These are phyloP conservation scores for Tylochromis polylepis DNA, from an alignment of 2,113 vertebrate species.

Conservation along the genomic window DNA sequence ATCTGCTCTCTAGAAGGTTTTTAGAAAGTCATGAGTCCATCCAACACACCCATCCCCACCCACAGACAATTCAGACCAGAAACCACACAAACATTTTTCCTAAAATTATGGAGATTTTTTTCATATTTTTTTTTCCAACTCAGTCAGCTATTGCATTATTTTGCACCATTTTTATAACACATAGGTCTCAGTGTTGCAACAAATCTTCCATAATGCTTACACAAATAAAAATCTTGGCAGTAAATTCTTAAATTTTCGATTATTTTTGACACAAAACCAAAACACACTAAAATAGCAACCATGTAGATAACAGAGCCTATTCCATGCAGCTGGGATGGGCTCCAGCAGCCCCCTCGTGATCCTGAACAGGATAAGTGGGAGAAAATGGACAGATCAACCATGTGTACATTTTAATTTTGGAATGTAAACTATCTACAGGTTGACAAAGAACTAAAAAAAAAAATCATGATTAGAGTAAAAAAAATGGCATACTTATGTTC, in stretches of 20 bases:
- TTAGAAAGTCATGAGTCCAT: not conserved
- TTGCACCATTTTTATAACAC: not conserved
- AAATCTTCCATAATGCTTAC: not conserved
- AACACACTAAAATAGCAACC: not conserved
- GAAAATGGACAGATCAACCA: not conserved
- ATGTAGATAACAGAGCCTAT: not conserved
- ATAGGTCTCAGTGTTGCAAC: not conserved
- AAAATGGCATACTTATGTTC: not conserved
- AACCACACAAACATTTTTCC: not conserved
- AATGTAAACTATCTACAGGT: not conserved
- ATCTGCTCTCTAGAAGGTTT: not conserved
- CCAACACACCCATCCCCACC: not conserved
- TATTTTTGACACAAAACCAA: not conserved
- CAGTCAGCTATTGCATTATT: not conserved
- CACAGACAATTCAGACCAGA: not conserved
- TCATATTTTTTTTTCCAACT: not conserved
- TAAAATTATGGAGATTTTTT: not conserved
- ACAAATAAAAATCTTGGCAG: not conserved
- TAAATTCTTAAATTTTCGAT: rapidly evolving
- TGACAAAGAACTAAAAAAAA: not conserved
- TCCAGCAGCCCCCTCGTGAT: not conserved
- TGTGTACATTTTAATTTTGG: not conserved
- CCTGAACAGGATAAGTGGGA: not conserved
- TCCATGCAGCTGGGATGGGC: not conserved
- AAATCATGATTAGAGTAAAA: not conserved